These are phyloP conservation scores for Rotaria socialis DNA, from an alignment of 2,888 invertebrate species.

Conservation along the genomic window DNA sequence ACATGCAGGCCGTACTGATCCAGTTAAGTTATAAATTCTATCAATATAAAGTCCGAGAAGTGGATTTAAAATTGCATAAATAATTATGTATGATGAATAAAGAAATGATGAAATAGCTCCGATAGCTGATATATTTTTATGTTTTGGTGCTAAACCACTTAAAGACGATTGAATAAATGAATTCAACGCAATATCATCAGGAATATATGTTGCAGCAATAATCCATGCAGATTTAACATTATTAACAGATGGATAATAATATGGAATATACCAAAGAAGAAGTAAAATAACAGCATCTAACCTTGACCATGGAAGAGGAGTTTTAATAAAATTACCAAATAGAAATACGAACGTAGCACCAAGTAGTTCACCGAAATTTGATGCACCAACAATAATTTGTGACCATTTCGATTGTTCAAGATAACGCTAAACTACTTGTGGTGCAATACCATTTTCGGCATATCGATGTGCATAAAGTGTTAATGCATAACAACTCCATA, in stretches of 20 bases:
- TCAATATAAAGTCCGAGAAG: neutral
- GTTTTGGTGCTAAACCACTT: neutral
- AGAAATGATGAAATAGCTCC: constrained; percentile 1
- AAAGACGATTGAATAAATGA: constrained; percentile 23
- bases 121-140: neutral
- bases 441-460: constrained; percentile 27
- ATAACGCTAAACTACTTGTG: neutral
- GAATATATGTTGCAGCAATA: constrained; percentile 2
- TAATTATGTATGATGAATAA: constrained; percentile 25
- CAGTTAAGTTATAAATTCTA: neutral
- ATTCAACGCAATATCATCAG: neutral
- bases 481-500: neutral
- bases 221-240: constrained; percentile 10
- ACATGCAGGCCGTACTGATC: neutral
- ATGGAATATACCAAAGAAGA: constrained; percentile 26
- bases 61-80: constrained; percentile 24
- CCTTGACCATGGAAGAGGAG: neutral
- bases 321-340: neutral
- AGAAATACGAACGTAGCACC: neutral
- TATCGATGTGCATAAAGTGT: constrained; percentile 7
- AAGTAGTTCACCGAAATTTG: constrained; percentile 21
- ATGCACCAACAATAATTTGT: constrained; percentile 22
- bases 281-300: neutral
- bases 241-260: neutral
- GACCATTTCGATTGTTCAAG: neutral